These are phyloP conservation scores for Drosophila sturtevanti DNA, from an alignment of 1,140 invertebrate species.

Conservation along the genomic window DNA sequence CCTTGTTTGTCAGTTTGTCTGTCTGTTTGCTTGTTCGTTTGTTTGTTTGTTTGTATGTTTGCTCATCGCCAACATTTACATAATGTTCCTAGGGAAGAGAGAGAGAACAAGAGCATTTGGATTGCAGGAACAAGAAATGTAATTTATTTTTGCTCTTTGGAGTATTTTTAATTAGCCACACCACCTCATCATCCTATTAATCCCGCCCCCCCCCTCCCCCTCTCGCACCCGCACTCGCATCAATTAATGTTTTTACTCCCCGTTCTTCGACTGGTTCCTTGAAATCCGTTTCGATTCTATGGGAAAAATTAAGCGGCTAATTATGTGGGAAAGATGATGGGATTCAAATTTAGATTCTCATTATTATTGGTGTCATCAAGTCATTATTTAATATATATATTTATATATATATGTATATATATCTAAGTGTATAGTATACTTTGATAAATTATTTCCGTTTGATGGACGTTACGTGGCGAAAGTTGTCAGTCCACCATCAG, in stretches of 20 bases:
- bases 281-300: too few relatives aligned
- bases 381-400: slow-evolving; percentile 75
- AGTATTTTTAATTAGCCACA: slow-evolving; percentile 51
- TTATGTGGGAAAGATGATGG: slow-evolving; percentile 36
- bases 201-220: neutral
- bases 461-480: slow-evolving; percentile 70
- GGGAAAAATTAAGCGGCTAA: slow-evolving; percentile 30
- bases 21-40: slow-evolving; percentile 6
- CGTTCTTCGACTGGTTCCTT: neutral
- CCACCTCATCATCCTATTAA: neutral
- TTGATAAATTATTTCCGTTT: slow-evolving; percentile 80
- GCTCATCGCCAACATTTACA: slow-evolving; percentile 42
- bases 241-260: neutral
- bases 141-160: slow-evolving; percentile 44
- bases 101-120: neutral
- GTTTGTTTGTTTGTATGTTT: slow-evolving; percentile 31
- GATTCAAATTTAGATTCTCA: slow-evolving; percentile 12
- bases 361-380: slow-evolving; percentile 59
- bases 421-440: slow-evolving; percentile 19
- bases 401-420: neutral
- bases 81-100: slow-evolving; percentile 23
- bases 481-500: slow-evolving; percentile 42
- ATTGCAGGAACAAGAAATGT: slow-evolving; percentile 49
- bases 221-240: neutral
- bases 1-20: neutral